Percentiles rank a stretch among this genome's conserved stretches.
These are phyloP conservation scores for Uropsilus gracilis DNA, from an alignment of 2,113 vertebrate genomes.

Conservation along the genomic window DNA sequence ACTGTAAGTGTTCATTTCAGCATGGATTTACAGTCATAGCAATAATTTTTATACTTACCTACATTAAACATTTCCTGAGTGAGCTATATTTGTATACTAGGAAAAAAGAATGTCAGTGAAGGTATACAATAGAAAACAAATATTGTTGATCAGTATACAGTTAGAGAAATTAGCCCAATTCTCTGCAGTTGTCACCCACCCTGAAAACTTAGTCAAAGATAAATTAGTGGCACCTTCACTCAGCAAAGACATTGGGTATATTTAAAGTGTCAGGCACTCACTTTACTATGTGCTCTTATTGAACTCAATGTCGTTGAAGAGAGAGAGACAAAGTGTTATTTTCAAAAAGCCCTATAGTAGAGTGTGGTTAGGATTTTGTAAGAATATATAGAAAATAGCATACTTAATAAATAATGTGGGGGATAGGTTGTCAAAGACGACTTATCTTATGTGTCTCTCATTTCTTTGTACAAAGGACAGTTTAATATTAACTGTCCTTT, in stretches of 20 bases:
- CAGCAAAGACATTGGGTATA: neutral
- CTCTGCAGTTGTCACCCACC: neutral
- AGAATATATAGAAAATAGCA: neutral
- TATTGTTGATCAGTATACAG: neutral
- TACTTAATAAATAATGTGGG: neutral
- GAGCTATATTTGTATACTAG: neutral
- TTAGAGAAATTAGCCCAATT: neutral
- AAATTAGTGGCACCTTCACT: neutral
- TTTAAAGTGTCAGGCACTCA: neutral
- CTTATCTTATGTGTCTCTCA: neutral
- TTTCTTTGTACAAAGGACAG: neutral
- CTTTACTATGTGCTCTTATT: neutral
- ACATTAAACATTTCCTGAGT: neutral
- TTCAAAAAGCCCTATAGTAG: neutral
- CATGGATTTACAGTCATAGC: neutral
- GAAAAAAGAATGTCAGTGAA: neutral
- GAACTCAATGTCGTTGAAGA: neutral
- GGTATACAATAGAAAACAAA: neutral
- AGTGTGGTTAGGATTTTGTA: neutral
- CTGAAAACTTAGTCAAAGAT: neutral
- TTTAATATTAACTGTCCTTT: slow-evolving; percentile 36
- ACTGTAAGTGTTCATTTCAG: neutral
- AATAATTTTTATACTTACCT: neutral
- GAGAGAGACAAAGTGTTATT: neutral
- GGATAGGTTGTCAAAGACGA: neutral